Evolutionary conservation across 2,113 vertebrate genomes (phyloP).

Genomic region (Heterocephalus glaber): DNA sequence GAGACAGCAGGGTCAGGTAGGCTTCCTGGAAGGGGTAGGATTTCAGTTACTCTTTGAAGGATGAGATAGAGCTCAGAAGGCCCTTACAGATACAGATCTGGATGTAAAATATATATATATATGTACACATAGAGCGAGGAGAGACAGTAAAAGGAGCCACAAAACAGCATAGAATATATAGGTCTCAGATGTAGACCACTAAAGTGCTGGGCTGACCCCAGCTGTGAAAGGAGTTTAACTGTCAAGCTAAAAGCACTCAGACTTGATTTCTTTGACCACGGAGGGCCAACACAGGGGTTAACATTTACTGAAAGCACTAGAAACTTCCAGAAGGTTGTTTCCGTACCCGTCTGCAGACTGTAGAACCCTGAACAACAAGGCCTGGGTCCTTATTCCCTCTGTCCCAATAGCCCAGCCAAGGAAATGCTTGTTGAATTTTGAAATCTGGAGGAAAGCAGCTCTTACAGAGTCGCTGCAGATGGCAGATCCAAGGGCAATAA

Average conservation of each 20-base stretch:
- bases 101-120: not conserved
- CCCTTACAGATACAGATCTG: not conserved
- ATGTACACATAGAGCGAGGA: not conserved
- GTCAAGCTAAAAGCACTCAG: not conserved
- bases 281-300: not conserved
- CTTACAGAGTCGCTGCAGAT: not conserved
- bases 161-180: not conserved
- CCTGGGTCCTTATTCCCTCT: not conserved
- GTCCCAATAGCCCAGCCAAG: not conserved
- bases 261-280: not conserved
- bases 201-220: not conserved
- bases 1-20: not conserved
- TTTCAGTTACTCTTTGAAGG: slow-evolving; percentile 19
- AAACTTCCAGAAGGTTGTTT: not conserved
- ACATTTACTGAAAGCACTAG: not conserved
- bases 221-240: not conserved
- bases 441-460: not conserved
- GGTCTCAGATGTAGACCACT: not conserved
- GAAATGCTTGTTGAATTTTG: slow-evolving; percentile 22
- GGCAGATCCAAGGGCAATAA: not conserved
- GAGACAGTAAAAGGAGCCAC: not conserved
- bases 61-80: not conserved
- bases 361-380: not conserved
- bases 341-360: not conserved
- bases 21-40: not conserved